These are phyloP conservation scores for Gonatopus flavifemur DNA, from an alignment of 1,140 invertebrate genomes.

Conservation along the genomic window DNA sequence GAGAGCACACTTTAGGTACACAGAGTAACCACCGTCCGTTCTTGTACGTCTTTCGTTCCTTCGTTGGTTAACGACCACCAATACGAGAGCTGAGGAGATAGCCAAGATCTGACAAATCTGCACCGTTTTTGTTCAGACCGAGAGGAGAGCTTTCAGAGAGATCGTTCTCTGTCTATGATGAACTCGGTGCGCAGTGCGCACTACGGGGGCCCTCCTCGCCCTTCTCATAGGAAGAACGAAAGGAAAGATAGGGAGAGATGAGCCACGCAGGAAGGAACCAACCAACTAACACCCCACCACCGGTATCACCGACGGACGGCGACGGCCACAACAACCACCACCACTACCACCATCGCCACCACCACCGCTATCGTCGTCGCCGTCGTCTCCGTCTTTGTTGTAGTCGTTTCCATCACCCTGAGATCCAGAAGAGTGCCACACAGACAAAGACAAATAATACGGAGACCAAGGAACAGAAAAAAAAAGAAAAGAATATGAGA, in stretches of 20 bases:
- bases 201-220: conserved; percentile 39
- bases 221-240: conserved; percentile 49
- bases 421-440: conserved; percentile 21
- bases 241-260: conserved; percentile 41
- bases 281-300: conserved; percentile 43
- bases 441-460: neutral
- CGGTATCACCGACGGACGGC: conserved; percentile 11
- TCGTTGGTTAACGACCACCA: too few species aligned
- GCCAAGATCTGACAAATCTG: conserved; percentile 40
- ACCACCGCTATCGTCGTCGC: conserved; percentile 28
- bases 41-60: too few species aligned
- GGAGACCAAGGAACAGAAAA: conserved; percentile 8
- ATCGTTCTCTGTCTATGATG: conserved; percentile 49
- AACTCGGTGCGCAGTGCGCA: conserved; percentile 50
- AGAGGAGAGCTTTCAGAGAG: conserved; percentile 47
- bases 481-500: conserved; percentile 15
- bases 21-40: too few species aligned
- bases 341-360: conserved; percentile 29
- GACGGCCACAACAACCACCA: conserved; percentile 23
- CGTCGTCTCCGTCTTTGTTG: conserved; percentile 21
- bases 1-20: too few species aligned
- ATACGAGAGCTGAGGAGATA: conserved; percentile 25
- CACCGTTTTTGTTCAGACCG: conserved; percentile 34
- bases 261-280: conserved; percentile 40
- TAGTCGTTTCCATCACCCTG: conserved; percentile 26